A percentile compares a stretch with the other conserved stretches of the same genome.
phyloP scores from a whole-genome alignment of 2,888 invertebrate species.

The Caenorhabditis auriculariae region DNA sequence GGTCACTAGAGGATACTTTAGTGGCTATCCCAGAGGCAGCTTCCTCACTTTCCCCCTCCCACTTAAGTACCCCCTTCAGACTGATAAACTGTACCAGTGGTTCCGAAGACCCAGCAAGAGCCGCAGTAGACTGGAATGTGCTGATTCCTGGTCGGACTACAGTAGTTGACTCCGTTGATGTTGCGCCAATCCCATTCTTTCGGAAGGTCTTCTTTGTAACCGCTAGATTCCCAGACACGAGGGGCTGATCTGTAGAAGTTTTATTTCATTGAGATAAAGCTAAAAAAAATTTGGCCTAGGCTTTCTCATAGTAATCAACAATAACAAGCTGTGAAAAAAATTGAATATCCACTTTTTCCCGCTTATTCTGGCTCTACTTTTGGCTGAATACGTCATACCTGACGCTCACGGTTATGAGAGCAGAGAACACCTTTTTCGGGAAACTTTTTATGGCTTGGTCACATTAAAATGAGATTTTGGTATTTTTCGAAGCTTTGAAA shows the following conservation, averaged over 20 bases:
- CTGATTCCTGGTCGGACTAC: constrained; percentile 66
- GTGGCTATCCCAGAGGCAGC: constrained; percentile 48
- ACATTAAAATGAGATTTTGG: too few species aligned
- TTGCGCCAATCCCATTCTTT: constrained; percentile 66
- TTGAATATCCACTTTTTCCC: background rate
- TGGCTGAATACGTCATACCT: background rate
- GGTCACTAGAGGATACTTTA: background rate
- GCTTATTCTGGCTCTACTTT: background rate
- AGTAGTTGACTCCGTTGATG: constrained; percentile 66
- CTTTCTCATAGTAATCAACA: background rate
- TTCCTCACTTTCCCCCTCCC: background rate
- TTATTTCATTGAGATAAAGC: constrained; percentile 11
- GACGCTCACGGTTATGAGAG: background rate
- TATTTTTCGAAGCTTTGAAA: background rate
- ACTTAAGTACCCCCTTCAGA: background rate
- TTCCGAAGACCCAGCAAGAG: constrained; percentile 68
- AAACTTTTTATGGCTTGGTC: too few species aligned
- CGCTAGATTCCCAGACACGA: constrained; percentile 53
- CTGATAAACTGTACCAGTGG: constrained; percentile 62
- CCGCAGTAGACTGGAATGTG: constrained; percentile 68
- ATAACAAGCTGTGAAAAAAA: background rate
- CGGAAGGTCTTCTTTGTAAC: constrained; percentile 59
- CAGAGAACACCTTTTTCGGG: too few species aligned
- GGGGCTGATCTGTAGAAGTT: too few species aligned
- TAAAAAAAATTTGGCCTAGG: background rate